A percentile compares a stretch with the other conserved stretches of the same genome.
Conservation (phyloP, 2,888 invertebrate genomes). For the Saturnia japonica region DNA sequence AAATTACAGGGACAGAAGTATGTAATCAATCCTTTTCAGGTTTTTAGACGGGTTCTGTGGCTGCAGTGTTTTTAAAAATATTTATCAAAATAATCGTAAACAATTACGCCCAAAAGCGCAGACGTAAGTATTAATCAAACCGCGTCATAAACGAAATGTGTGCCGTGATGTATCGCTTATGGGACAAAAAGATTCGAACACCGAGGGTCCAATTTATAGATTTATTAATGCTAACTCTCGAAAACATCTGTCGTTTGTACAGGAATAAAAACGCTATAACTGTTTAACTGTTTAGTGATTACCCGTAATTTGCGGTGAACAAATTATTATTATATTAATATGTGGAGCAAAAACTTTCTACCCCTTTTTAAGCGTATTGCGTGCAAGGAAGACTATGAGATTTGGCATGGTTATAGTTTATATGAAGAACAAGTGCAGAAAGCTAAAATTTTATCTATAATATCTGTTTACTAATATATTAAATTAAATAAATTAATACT, state of each 20-base stretch:
- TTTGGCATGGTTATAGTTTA: too few relatives aligned
- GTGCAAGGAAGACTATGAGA: too few relatives aligned
- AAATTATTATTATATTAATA: too few relatives aligned
- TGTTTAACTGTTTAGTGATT: constrained; percentile 15
- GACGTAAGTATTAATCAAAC: constrained; percentile 67
- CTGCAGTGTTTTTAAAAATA: too few relatives aligned
- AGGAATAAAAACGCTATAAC: constrained; percentile 35
- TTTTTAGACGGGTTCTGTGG: too few relatives aligned
- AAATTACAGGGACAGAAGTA: neutral
- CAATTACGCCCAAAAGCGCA: constrained; percentile 27
- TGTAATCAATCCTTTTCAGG: neutral
- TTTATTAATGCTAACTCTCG: constrained; percentile 53
- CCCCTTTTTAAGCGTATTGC: too few relatives aligned
- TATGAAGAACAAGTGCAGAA: too few relatives aligned
- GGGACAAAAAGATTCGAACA: constrained; percentile 56
- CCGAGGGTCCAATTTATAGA: constrained; percentile 54
- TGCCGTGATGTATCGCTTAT: constrained; percentile 59
- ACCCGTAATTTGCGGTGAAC: neutral
- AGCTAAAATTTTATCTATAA: too few relatives aligned
- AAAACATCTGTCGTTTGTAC: constrained; percentile 57
- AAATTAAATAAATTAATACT: too few relatives aligned
- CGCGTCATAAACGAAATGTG: constrained; percentile 72
- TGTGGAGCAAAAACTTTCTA: too few relatives aligned
- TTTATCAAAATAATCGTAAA: neutral
- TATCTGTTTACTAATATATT: too few relatives aligned